Percentiles rank a stretch among this genome's conserved stretches.
Conservation (phyloP, 1,140 invertebrate species). For the Listronotus bonariensis region DNA sequence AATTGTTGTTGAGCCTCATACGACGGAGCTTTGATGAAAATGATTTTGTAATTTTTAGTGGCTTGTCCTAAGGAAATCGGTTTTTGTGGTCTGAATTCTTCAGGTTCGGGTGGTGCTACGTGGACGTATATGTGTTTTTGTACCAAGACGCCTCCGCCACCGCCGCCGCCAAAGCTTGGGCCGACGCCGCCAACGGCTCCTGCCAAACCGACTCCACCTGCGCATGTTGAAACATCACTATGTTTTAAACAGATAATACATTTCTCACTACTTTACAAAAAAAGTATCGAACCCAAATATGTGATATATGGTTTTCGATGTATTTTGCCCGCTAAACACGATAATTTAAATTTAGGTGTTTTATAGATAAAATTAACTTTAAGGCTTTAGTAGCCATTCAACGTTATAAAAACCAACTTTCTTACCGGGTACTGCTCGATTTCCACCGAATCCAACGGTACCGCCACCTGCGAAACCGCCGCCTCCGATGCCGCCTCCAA, state of each 20-base stretch:
- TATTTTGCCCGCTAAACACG: too few species aligned
- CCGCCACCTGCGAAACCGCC: constrained; percentile 20
- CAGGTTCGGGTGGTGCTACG: constrained; percentile 69
- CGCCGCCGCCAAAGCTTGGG: constrained; percentile 7
- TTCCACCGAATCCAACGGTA: neutral
- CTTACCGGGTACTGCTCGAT: neutral
- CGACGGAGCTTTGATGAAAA: constrained; percentile 86
- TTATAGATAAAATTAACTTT: too few species aligned
- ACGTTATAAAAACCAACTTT: neutral
- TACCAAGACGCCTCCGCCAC: constrained; percentile 46
- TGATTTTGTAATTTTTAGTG: constrained; percentile 88
- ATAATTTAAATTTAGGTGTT: too few species aligned
- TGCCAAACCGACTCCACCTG: constrained; percentile 9
- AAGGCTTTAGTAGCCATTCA: too few species aligned
- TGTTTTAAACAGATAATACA: too few species aligned
- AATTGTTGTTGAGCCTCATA: constrained; percentile 70
- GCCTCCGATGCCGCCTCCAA: neutral
- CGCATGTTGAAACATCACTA: neutral
- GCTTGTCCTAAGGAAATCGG: constrained; percentile 63
- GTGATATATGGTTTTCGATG: too few species aligned
- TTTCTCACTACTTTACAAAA: too few species aligned
- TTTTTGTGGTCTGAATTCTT: constrained; percentile 63
- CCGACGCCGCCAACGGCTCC: constrained; percentile 21
- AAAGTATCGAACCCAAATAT: too few species aligned
- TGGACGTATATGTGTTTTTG: constrained; percentile 82